Base-by-base conservation (phyloP, 2,888 invertebrate genomes). In the Coleophora deauratella region DNA sequence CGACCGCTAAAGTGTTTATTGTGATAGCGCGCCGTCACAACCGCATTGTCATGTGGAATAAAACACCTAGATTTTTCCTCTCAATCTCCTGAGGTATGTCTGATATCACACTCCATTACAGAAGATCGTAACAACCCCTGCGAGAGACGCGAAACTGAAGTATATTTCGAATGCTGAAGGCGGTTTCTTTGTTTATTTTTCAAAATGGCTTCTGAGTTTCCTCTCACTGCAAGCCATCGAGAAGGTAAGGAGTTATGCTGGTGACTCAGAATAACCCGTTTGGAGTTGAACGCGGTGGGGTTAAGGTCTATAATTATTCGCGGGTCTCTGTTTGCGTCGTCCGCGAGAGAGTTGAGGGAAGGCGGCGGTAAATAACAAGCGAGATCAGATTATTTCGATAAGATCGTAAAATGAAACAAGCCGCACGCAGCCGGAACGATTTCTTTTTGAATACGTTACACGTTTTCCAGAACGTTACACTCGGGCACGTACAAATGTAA, bases 391-490 rank as follows among this genome's bases (percentile, higher is more conserved):
- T 84, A 84, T 84, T 80, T 82, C 82, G 84, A 84, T 84, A 84
- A 84, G 79, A 81, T 82, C 82, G 76, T 85, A 84, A 82, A 82
- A 82, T 81, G 81, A 82, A 85, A 82, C 81, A 85, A 79, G 78
- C 68, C 73, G 67, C 61, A 75, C 66, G 70, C 69, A 72, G 57
- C 58, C 62, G 74, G 72, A 76, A 79, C 75, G 68, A 69, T 77
- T 74, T 72, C 67, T 66, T 72, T 68, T 69, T 65, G 73, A 76
- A 76, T 77, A 72, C 68, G 68, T 74, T 70, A 64, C 69, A 63
- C 59, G 68, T 64, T 70, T 64, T 61, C 63, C 59, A 55, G 54
- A 53, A 67, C 66, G 60, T 63, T 66, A 64, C 55, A 61, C 37
- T 4, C 21, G 6, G 21, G 6, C 67, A 61, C 64, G 66, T 64